A percentile compares a stretch with the other conserved stretches of the same genome.
phyloP scores from a whole-genome alignment of 2,797 vertebrate genomes.

The Notolepis coatsorum region DNA sequence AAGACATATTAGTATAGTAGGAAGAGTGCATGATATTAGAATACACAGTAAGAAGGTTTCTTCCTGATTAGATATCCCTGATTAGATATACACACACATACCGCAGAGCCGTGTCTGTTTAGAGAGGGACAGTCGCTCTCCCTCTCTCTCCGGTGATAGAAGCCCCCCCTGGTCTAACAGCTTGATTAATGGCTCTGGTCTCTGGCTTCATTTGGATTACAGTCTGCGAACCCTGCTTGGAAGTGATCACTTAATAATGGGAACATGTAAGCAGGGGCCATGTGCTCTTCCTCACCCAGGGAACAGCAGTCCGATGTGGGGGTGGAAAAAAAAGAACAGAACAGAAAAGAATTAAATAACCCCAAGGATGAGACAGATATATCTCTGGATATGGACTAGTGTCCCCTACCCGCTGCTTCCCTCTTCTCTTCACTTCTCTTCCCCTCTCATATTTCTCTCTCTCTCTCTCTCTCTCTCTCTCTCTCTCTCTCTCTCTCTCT shows the following conservation, averaged over 20 bases:
- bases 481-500: not conserved
- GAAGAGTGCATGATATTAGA: too few relatives aligned
- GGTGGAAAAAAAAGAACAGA: not conserved
- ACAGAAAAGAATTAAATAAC: slow-evolving; percentile 6
- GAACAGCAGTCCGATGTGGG: slow-evolving; percentile 21
- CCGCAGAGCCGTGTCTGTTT: slow-evolving; percentile 43
- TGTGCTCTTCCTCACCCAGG: slow-evolving; percentile 62
- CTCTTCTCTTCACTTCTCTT: slow-evolving; percentile 7
- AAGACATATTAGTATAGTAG: too few relatives aligned
- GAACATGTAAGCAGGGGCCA: slow-evolving; percentile 74
- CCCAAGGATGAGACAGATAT: slow-evolving; percentile 17
- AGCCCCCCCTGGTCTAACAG: slow-evolving; percentile 38
- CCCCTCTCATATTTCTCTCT: too few relatives aligned
- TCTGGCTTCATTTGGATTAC: slow-evolving; percentile 58
- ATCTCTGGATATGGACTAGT: slow-evolving; percentile 9
- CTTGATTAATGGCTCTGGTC: slow-evolving; percentile 64
- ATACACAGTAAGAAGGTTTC: too few relatives aligned
- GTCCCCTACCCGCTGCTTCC: not conserved
- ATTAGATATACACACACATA: slow-evolving; percentile 41
- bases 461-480: not conserved
- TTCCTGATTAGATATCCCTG: too few relatives aligned
- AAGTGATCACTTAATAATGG: slow-evolving; percentile 74
- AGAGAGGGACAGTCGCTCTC: slow-evolving; percentile 45
- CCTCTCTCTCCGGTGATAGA: slow-evolving; percentile 28
- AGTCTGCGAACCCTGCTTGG: slow-evolving; percentile 28